These are phyloP conservation scores for Sander lucioperca DNA, from an alignment of 2,113 vertebrate species.

Conservation along the genomic window DNA sequence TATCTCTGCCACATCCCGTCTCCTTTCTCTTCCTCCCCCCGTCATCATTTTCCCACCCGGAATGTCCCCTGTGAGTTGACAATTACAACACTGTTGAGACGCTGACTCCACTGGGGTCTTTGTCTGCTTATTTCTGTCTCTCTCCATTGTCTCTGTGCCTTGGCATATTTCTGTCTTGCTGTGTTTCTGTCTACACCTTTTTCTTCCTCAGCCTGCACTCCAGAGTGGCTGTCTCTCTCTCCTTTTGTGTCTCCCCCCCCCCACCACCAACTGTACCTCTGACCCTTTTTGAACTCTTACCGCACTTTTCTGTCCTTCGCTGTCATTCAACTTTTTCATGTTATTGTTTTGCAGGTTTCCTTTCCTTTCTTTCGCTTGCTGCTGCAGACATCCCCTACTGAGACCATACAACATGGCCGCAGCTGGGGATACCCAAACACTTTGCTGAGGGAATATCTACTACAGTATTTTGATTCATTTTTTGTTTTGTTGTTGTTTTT, in stretches of 20 bases:
- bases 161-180: constrained; percentile 48
- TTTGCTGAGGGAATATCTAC: background rate
- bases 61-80: constrained; percentile 47
- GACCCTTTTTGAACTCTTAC: constrained; percentile 13
- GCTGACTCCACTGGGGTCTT: constrained; percentile 33
- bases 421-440: background rate
- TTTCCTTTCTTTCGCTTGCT: background rate
- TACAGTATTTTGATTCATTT: background rate
- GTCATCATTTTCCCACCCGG: constrained; percentile 10
- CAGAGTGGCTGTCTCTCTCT: constrained; percentile 23
- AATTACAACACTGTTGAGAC: constrained; percentile 66
- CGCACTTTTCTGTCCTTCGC: background rate
- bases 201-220: constrained; percentile 31
- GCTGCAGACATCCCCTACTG: background rate
- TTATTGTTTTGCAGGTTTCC: background rate
- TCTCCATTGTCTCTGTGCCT: constrained; percentile 18
- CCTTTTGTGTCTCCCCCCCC: constrained; percentile 4
- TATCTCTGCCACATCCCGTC: constrained; percentile 41
- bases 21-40: constrained; percentile 11
- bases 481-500: background rate
- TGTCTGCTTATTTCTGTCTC: constrained; percentile 31
- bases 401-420: background rate
- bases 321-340: background rate
- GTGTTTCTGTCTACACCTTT: constrained; percentile 44
- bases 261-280: background rate